A percentile compares a stretch with the other conserved stretches of the same genome.
Evolutionary conservation across 2,797 vertebrate species (phyloP).

Genomic region (Botia almorhae): DNA sequence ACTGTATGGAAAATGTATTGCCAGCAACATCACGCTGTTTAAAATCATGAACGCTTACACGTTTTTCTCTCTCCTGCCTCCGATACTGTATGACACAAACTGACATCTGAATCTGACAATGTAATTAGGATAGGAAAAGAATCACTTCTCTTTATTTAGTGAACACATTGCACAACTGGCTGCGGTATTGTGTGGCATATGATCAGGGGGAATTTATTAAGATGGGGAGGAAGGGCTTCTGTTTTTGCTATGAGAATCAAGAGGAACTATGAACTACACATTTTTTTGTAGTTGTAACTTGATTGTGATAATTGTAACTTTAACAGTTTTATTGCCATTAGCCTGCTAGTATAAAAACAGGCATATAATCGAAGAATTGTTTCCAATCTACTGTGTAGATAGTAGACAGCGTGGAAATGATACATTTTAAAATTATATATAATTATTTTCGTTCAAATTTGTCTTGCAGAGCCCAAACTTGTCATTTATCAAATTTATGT

Average conservation of each 20-base stretch:
- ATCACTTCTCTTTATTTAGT: constrained; percentile 58
- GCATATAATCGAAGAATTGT: constrained; percentile 20
- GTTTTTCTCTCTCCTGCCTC: background rate
- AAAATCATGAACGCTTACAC: background rate
- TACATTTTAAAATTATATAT: no score
- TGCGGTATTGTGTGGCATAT: constrained; percentile 53
- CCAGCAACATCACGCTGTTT: no score
- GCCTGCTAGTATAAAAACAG: background rate
- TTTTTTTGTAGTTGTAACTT: constrained; percentile 28
- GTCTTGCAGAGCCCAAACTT: no score
- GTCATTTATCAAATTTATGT: background rate
- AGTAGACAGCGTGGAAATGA: no score
- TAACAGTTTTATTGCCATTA: background rate
- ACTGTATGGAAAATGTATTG: no score
- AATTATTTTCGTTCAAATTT: no score
- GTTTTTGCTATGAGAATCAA: constrained; percentile 19
- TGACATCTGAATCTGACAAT: constrained; percentile 15
- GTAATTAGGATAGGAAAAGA: constrained; percentile 29
- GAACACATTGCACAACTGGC: constrained; percentile 51
- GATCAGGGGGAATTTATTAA: constrained; percentile 59
- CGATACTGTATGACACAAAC: background rate
- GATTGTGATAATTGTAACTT: constrained; percentile 6
- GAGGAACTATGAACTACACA: constrained; percentile 39
- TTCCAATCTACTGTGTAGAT: constrained; percentile 11
- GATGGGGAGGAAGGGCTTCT: constrained; percentile 43